These are phyloP conservation scores for Irena cyanogastra DNA, from an alignment of 2,113 vertebrate genomes.

Conservation along the genomic window DNA sequence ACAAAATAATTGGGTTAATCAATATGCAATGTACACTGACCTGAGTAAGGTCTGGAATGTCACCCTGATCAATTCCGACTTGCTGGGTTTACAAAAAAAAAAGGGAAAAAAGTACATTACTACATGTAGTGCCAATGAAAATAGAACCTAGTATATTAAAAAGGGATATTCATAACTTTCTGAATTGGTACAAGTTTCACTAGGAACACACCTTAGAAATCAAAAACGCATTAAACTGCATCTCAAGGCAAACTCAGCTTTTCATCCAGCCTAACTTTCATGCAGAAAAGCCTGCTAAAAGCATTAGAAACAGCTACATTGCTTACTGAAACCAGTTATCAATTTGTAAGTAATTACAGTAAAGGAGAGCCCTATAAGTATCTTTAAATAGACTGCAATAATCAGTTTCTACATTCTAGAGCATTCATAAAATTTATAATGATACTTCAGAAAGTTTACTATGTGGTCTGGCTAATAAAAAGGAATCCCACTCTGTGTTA, in stretches of 20 bases:
- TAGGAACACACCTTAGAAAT: not conserved
- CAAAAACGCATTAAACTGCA: not conserved
- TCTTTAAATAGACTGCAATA: not conserved
- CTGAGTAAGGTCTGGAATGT: slow-evolving; percentile 92
- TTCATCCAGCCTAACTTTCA: not conserved
- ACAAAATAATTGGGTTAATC: slow-evolving; percentile 54
- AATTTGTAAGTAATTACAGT: not conserved
- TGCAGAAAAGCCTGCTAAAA: not conserved
- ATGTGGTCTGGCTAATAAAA: not conserved
- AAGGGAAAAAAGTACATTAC: not conserved
- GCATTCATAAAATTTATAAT: not conserved
- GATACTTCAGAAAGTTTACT: not conserved
- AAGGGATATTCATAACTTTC: not conserved
- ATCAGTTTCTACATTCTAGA: not conserved
- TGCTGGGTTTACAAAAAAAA: slow-evolving; percentile 83
- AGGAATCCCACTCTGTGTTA: not conserved
- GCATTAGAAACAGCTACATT: not conserved
- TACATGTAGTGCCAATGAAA: slow-evolving; percentile 34
- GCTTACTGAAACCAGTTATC: not conserved
- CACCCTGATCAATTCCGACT: slow-evolving; percentile 92
- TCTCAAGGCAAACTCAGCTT: not conserved
- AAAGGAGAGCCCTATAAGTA: not conserved
- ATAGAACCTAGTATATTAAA: not conserved
- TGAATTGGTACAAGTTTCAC: not conserved
- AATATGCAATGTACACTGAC: slow-evolving; percentile 83